These are phyloP conservation scores for Drosophila fungiperda DNA, from an alignment of 2,888 invertebrate genomes.

Conservation along the genomic window DNA sequence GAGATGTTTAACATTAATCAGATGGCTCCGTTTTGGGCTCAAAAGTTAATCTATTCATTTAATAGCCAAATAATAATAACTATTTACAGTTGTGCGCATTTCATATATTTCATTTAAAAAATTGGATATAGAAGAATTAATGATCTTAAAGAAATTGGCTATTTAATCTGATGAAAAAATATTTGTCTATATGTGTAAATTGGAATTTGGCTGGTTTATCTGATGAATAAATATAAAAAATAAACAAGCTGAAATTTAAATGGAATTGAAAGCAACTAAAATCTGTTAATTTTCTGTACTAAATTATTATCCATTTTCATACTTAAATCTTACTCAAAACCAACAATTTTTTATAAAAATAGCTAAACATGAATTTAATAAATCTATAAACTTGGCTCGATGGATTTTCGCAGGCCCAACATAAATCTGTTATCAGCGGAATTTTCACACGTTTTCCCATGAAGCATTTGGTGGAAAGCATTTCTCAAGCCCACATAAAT, in stretches of 20 bases:
- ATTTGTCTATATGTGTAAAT: not conserved
- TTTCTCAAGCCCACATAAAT: constrained; percentile 50
- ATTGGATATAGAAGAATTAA: not conserved
- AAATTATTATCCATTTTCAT: not conserved
- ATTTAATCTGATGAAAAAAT: not conserved
- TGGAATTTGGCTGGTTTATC: not conserved
- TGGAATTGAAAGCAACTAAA: not conserved
- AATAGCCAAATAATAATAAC: not conserved
- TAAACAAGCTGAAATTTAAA: too few relatives aligned
- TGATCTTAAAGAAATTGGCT: not conserved
- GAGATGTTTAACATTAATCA: constrained; percentile 28
- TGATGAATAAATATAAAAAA: too few relatives aligned
- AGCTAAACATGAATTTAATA: not conserved
- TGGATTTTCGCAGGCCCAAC: not conserved
- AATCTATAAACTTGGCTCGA: not conserved
- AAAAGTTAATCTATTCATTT: constrained; percentile 32
- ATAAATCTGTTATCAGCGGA: constrained; percentile 15
- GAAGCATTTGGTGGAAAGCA: constrained; percentile 9
- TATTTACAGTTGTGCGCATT: not conserved
- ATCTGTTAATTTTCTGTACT: not conserved
- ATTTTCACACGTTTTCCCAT: constrained; percentile 23
- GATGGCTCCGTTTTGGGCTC: constrained; percentile 1
- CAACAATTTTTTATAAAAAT: not conserved
- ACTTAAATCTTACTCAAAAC: not conserved
- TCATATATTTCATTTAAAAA: not conserved